Evolutionary conservation across 2,797 vertebrate genomes (phyloP).

Genomic region (Varecia variegata): DNA sequence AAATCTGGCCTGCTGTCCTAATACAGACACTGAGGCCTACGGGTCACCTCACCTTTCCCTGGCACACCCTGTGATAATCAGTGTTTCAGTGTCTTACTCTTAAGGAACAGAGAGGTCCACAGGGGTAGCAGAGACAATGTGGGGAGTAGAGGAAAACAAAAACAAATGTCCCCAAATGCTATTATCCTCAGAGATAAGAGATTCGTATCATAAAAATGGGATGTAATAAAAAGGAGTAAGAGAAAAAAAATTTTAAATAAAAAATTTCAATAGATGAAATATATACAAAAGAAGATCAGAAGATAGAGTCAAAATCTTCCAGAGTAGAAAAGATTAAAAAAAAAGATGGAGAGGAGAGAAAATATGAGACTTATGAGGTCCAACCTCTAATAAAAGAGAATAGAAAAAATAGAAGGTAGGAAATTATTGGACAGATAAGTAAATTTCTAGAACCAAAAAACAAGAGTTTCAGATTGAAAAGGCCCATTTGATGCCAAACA

Average conservation of each 20-base stretch:
- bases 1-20: not conserved
- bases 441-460: not conserved
- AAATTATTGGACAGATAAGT: not conserved
- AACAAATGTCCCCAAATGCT: not conserved
- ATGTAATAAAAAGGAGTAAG: not conserved
- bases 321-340: constrained; percentile 1
- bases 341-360: not conserved
- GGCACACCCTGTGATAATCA: not conserved
- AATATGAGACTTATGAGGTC: not conserved
- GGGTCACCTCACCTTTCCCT: not conserved
- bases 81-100: not conserved
- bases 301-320: not conserved
- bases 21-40: not conserved
- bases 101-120: not conserved
- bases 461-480: not conserved
- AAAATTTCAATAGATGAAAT: constrained; percentile 7
- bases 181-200: not conserved
- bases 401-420: not conserved
- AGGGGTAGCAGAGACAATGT: not conserved
- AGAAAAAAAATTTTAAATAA: not conserved
- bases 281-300: not conserved
- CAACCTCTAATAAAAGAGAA: not conserved
- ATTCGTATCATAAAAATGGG: not conserved
- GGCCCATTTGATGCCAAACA: not conserved
- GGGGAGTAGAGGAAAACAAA: not conserved